These are phyloP conservation scores for Trichoplax adhaerens DNA, from an alignment of 37 sponge, comb jelly and placozoan species.

Conservation along the genomic window DNA sequence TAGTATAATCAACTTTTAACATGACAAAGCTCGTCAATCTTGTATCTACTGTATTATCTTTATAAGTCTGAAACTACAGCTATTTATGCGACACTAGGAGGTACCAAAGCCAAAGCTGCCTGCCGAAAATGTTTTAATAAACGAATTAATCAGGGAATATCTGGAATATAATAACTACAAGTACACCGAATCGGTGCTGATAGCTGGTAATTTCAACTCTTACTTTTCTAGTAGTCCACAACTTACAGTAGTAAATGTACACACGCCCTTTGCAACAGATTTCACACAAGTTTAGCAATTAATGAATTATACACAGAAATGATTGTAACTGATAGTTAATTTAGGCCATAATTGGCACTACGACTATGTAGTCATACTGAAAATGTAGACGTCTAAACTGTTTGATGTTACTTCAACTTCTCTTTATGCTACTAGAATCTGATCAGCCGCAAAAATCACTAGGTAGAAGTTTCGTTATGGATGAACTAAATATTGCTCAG, in stretches of 20 bases:
- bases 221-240: too few species aligned
- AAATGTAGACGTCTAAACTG: too few species aligned
- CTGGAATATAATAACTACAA: conserved; percentile 61
- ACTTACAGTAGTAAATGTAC: too few species aligned
- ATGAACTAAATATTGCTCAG: conserved; percentile 26
- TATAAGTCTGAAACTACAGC: too few species aligned
- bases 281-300: too few species aligned
- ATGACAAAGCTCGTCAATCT: too few species aligned
- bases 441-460: conserved; percentile 49
- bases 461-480: conserved; percentile 33
- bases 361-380: too few species aligned
- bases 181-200: conserved; percentile 39
- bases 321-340: too few species aligned
- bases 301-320: too few species aligned
- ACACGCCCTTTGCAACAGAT: not conserved
- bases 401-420: not conserved
- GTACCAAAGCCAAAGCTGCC: conserved; percentile 29
- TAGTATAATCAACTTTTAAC: too few species aligned
- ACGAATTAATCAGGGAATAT: conserved; percentile 82
- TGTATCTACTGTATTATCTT: too few species aligned
- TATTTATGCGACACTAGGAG: not conserved
- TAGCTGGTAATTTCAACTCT: not conserved
- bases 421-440: conserved; percentile 17
- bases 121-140: conserved; percentile 57
- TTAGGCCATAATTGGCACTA: too few species aligned